A percentile compares a stretch with the other conserved stretches of the same genome.
Conservation (phyloP, 1,140 invertebrate genomes). For the Drosophila watanabei region DNA sequence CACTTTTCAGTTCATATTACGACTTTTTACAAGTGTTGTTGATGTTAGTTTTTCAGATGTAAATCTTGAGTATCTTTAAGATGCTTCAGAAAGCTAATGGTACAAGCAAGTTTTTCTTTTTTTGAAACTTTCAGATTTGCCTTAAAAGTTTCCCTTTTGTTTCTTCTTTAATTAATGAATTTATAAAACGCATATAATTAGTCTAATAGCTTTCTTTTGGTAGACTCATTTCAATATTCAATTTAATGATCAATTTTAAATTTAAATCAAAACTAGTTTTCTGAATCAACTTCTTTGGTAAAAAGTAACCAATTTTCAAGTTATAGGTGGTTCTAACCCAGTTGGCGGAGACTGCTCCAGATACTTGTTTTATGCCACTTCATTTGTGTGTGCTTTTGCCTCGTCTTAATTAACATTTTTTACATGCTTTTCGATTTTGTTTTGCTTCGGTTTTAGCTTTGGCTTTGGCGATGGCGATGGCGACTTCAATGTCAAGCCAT, state of each 20-base stretch:
- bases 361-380: constrained; percentile 43
- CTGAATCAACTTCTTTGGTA: not conserved
- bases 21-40: not conserved
- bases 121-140: not conserved
- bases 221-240: not conserved
- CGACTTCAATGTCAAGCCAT: constrained; percentile 73
- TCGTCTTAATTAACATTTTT: constrained; percentile 57
- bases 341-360: constrained; percentile 26
- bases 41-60: not conserved
- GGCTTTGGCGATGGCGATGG: constrained; percentile 11
- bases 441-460: constrained; percentile 33
- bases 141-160: not conserved
- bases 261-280: not conserved
- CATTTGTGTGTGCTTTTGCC: constrained; percentile 26
- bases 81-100: not conserved
- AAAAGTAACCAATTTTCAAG: not conserved
- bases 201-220: not conserved
- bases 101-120: not conserved
- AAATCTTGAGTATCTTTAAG: not conserved
- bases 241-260: not conserved
- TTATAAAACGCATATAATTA: not conserved
- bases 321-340: constrained; percentile 32
- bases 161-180: not conserved
- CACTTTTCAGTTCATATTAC: constrained; percentile 11
- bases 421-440: constrained; percentile 55